Percentiles rank a stretch among this genome's conserved stretches.
phyloP scores from a whole-genome alignment of 2,888 invertebrate genomes.

The Plebejus anna region DNA sequence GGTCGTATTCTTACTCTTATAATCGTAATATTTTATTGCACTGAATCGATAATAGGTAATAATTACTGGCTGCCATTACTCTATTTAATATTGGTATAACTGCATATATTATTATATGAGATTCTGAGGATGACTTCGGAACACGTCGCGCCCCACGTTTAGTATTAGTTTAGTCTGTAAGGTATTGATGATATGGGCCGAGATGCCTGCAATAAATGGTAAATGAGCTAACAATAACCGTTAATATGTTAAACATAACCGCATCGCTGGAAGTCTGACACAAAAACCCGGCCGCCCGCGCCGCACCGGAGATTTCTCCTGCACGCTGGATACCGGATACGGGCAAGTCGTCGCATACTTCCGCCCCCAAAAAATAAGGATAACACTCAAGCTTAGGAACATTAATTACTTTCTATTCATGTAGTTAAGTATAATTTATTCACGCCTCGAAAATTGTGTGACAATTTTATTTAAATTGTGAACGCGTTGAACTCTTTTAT shows the following conservation, averaged over 20 bases:
- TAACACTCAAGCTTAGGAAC: background rate
- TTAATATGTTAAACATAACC: background rate
- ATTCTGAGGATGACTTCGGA: no score
- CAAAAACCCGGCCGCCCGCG: background rate
- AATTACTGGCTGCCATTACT: no score
- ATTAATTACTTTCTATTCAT: background rate
- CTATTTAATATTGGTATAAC: no score
- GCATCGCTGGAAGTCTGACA: background rate
- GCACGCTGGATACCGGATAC: background rate
- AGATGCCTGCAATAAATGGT: no score
- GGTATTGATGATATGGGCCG: no score
- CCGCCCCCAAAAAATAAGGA: background rate
- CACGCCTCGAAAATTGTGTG: background rate
- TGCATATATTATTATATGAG: no score
- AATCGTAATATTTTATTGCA: no score
- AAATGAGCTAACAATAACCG: no score
- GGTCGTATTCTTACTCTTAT: no score
- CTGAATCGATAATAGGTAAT: no score
- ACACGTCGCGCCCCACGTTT: no score
- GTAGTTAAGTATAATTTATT: background rate
- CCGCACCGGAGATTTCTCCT: conserved; percentile 1
- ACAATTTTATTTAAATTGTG: background rate
- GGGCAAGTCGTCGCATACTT: background rate
- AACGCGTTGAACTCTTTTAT: conserved; percentile 9
- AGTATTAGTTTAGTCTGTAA: no score